phyloP scores from a whole-genome alignment of 2,888 invertebrate genomes.

The Phengaris alcon region DNA sequence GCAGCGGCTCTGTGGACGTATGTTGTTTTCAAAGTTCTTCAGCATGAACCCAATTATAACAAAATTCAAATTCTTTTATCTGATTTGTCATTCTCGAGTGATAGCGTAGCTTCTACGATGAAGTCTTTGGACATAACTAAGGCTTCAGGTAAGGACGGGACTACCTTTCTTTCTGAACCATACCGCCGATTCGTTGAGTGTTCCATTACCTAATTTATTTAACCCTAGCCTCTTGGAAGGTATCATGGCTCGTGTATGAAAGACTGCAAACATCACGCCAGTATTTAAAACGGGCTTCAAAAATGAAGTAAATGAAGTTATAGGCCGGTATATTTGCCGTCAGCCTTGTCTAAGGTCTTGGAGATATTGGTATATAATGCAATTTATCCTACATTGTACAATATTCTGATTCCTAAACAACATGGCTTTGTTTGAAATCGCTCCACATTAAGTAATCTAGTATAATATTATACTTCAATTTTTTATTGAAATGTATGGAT shows the following conservation, averaged over 20 bases:
- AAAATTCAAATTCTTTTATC: no score
- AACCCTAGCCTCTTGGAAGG: background rate
- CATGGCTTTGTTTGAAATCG: constrained; percentile 23
- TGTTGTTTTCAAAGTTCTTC: constrained; percentile 16
- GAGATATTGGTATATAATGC: constrained; percentile 4
- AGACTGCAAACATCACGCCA: background rate
- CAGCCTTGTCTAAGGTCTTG: constrained; percentile 20
- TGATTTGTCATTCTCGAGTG: background rate
- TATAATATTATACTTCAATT: constrained; percentile 2
- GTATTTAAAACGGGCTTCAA: background rate
- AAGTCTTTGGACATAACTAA: constrained; percentile 1
- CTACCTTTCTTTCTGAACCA: background rate
- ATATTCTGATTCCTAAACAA: constrained; percentile 19
- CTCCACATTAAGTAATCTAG: constrained; percentile 9
- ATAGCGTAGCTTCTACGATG: background rate
- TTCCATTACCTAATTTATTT: background rate
- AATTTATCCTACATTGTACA: constrained; percentile 3
- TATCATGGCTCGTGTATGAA: background rate
- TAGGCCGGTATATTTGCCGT: background rate
- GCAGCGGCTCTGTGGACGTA: background rate
- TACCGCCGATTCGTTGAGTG: background rate
- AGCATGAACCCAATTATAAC: background rate
- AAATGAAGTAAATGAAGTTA: background rate
- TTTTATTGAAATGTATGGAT: constrained; percentile 10
- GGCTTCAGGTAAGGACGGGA: constrained; percentile 4